These are phyloP conservation scores for Odontocerum albicorne DNA, from an alignment of 2,888 invertebrate genomes.

Conservation along the genomic window DNA sequence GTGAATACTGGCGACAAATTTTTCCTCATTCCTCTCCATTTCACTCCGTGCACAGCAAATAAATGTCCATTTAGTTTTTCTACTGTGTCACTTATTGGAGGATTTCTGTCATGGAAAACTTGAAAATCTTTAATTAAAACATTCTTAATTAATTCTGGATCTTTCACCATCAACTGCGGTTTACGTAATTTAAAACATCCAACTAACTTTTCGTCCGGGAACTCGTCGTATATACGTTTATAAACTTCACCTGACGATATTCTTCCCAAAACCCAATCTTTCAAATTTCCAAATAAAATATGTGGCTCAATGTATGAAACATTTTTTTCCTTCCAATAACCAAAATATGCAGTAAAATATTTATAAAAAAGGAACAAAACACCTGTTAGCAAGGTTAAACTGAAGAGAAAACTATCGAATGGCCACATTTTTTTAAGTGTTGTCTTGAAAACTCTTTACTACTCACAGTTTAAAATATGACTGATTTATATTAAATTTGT, in stretches of 20 bases:
- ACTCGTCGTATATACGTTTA: conserved; percentile 41
- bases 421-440: too few species aligned
- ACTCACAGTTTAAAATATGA: too few species aligned
- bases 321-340: conserved; percentile 43
- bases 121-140: conserved; percentile 47
- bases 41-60: conserved; percentile 44
- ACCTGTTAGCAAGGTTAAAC: too few species aligned
- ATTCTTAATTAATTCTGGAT: conserved; percentile 44
- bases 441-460: too few species aligned
- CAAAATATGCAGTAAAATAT: not conserved
- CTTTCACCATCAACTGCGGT: conserved; percentile 43
- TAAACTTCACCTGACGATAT: conserved; percentile 38
- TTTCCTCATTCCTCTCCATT: conserved; percentile 43
- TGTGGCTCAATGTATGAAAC: conserved; percentile 41
- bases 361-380: too few species aligned
- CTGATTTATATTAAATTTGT: too few species aligned
- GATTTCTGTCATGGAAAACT: conserved; percentile 43
- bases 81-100: conserved; percentile 40
- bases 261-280: conserved; percentile 39
- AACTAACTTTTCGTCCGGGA: conserved; percentile 44
- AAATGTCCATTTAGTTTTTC: conserved; percentile 43
- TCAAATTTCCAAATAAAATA: conserved; percentile 42
- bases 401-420: too few species aligned
- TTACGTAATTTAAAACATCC: conserved; percentile 44
- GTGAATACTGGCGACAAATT: conserved; percentile 45